Evolutionary conservation across 2,797 vertebrate genomes (phyloP), one percentile per base, ranked within the genome.

Genomic region (Knipowitschia caucasica): DNA sequence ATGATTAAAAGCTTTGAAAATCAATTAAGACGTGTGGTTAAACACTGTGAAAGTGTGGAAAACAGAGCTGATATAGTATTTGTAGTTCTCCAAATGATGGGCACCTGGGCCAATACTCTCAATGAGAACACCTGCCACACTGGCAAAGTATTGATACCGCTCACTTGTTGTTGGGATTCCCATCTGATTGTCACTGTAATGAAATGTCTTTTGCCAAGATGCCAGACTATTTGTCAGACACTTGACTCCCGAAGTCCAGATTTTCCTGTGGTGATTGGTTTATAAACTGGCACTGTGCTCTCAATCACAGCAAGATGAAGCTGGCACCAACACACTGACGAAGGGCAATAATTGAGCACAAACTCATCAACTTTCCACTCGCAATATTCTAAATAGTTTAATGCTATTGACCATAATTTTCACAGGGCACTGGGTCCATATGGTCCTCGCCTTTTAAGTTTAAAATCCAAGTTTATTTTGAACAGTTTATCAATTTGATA

Each of bases 71-170:
- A 27, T 71, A 58, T 53, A 29, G 38, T 11, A 33, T 51, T 39
- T 71, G 27, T 53, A 69, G 53, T 53, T 73, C 50, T 63, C 51
- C 54, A 61, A 60, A 62, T 62, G 60, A 58, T 62, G 59, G 52
- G 60, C 69, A 80, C 67, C 75, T 74, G 62, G 15, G 64, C 77
- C 71, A 69, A 25, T 43, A 58, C 62, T 59, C 64, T 64, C 59
- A 73, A 50, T 71, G 15, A 53, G 52, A 81, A 73, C 77, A 78
- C 71, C 67, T 83, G 77, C 64, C 66, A 63, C 14, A 46, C 59
- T 71, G 63, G 68, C 63, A 70, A 6, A 46, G 51, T 54, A 52
- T 46, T 38, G 43, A 59, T 58, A 75, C 63, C 67, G 75, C 62
- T 54, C 52, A 57, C 33, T 56, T 53, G 69, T 68, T 67, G 65